phyloP scores from a whole-genome alignment of 2,113 vertebrate species.

The Ammodramus savannarum region DNA sequence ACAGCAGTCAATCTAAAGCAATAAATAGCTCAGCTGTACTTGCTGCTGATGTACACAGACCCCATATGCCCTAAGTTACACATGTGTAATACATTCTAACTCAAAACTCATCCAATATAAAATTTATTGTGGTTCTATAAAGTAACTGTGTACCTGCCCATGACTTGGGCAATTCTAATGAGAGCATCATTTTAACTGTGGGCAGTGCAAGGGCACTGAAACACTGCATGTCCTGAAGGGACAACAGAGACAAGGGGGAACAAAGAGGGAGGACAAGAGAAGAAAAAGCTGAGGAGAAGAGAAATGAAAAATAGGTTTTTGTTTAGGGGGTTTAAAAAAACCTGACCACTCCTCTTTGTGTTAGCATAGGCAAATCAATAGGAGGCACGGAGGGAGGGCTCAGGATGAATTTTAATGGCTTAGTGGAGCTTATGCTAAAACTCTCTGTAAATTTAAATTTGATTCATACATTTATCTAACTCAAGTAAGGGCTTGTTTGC shows the following conservation, averaged over 20 bases:
- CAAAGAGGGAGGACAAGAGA: too few relatives aligned
- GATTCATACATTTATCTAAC: slow-evolving; percentile 45
- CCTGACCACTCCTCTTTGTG: background rate
- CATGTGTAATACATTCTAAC: accelerated
- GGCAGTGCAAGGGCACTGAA: background rate
- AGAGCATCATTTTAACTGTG: accelerated
- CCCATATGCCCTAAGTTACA: accelerated
- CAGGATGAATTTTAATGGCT: slow-evolving; percentile 1
- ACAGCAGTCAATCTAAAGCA: accelerated
- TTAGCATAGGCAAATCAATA: slow-evolving; percentile 26
- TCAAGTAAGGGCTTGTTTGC: slow-evolving; percentile 35
- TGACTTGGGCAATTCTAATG: background rate
- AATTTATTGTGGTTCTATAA: background rate
- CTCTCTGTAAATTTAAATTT: slow-evolving; percentile 47
- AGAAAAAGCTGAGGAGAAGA: background rate
- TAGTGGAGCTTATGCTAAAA: background rate
- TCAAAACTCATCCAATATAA: accelerated
- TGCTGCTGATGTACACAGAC: accelerated
- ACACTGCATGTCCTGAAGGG: background rate
- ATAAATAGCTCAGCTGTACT: background rate
- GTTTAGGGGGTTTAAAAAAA: background rate
- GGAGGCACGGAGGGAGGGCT: background rate
- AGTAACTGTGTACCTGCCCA: background rate
- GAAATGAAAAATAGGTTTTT: accelerated
- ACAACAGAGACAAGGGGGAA: background rate